These are phyloP conservation scores for Brachionus calyciflorus DNA, from an alignment of 1,140 invertebrate genomes.

Conservation along the genomic window DNA sequence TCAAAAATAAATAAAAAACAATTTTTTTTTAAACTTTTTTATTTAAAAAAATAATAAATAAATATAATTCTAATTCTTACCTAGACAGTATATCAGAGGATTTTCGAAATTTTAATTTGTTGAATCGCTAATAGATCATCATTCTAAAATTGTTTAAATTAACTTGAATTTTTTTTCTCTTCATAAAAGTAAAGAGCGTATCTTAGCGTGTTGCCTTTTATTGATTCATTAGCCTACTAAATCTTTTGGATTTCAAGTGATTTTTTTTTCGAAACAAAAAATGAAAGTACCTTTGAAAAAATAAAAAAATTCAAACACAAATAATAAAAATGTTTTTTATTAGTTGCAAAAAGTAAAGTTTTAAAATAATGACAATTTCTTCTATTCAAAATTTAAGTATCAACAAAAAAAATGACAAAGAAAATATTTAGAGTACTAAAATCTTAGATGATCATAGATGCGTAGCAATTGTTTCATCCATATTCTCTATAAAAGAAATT, in stretches of 20 bases:
- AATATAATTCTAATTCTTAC: conserved; percentile 23
- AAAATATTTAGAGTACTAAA: too few relatives aligned
- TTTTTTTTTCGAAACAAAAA: not conserved
- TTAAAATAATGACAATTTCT: too few relatives aligned
- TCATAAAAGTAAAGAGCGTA: conserved; percentile 5
- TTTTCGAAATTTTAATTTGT: conserved; percentile 27
- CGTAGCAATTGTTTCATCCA: too few relatives aligned
- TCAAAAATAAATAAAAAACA: conserved; percentile 41
- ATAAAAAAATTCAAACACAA: too few relatives aligned
- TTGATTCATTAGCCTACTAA: conserved; percentile 41
- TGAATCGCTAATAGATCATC: conserved; percentile 41
- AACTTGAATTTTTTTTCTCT: conserved; percentile 5
- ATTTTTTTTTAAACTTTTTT: not conserved
- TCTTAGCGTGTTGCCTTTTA: conserved; percentile 40
- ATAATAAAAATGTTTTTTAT: too few relatives aligned
- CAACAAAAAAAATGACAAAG: too few relatives aligned
- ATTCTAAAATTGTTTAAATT: conserved; percentile 40
- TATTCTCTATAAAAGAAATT: too few relatives aligned
- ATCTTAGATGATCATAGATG: too few relatives aligned
- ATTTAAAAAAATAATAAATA: conserved; percentile 16
- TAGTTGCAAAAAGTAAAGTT: too few relatives aligned
- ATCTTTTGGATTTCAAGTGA: conserved; percentile 11
- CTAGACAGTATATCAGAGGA: conserved; percentile 17
- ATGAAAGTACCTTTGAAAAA: not conserved
- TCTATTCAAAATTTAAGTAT: too few relatives aligned